A percentile compares a stretch with the other conserved stretches of the same genome.
Evolutionary conservation across 2,888 invertebrate genomes (phyloP).

Genomic region (Crioceris asparagi): DNA sequence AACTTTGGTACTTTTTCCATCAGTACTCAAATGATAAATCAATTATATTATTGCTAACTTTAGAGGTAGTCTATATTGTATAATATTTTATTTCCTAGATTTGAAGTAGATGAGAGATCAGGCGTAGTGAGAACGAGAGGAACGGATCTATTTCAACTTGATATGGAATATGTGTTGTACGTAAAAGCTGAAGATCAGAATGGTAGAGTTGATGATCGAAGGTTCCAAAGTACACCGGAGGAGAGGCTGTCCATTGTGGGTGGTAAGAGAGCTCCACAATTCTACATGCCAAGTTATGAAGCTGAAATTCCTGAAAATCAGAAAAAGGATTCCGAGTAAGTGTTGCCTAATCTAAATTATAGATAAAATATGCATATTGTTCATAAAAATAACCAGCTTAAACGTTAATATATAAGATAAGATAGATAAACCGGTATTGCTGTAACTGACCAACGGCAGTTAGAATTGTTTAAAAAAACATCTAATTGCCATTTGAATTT

Average conservation of each 20-base stretch:
- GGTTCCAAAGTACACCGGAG: conserved; percentile 85
- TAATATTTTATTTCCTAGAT: too few relatives aligned
- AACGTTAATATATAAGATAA: too few relatives aligned
- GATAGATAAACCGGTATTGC: too few relatives aligned
- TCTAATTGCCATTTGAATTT: too few relatives aligned
- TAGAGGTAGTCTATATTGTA: too few relatives aligned
- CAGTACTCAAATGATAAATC: too few relatives aligned
- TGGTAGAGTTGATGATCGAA: conserved; percentile 80
- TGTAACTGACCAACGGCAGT: too few relatives aligned
- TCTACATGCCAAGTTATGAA: conserved; percentile 90
- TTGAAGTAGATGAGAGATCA: conserved; percentile 42
- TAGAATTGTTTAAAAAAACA: too few relatives aligned
- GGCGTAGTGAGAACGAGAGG: conserved; percentile 88
- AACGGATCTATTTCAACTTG: conserved; percentile 83
- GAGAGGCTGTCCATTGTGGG: conserved; percentile 89
- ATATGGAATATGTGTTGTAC: conserved; percentile 93
- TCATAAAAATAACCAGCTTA: too few relatives aligned
- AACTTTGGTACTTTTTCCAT: too few relatives aligned
- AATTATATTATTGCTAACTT: too few relatives aligned
- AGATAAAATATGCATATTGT: too few relatives aligned
- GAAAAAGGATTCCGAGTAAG: conserved; percentile 94
- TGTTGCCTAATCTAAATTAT: conserved; percentile 21
- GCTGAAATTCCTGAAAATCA: conserved; percentile 95
- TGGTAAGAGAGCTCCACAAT: conserved; percentile 96
- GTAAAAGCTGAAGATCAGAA: conserved; percentile 95